Conservation (phyloP, 2,113 vertebrate genomes). For the Eidolon helvum region DNA sequence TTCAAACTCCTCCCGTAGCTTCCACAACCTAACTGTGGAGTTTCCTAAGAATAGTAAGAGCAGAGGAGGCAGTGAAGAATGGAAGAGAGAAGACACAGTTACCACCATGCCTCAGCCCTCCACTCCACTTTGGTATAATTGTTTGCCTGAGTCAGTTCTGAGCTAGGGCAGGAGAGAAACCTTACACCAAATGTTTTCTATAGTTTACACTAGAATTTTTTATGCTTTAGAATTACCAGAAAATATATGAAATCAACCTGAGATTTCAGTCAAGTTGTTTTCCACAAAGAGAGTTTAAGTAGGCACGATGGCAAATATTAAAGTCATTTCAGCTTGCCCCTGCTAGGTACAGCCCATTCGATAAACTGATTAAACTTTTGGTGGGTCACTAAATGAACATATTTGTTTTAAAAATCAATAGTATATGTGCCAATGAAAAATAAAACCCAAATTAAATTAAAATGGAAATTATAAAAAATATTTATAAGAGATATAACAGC, state of each 20-base stretch:
- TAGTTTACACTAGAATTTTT: neutral
- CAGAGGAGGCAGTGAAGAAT: neutral
- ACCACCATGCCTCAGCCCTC: neutral
- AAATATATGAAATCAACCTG: neutral
- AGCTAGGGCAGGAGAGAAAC: neutral
- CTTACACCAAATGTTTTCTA: neutral
- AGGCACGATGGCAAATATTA: neutral
- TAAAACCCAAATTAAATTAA: neutral
- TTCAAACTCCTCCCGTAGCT: neutral
- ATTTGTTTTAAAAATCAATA: neutral
- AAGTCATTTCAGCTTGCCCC: neutral
- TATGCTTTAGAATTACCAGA: neutral
- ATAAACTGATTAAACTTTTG: neutral
- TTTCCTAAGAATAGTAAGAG: neutral
- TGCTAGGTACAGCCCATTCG: neutral
- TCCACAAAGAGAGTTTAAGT: neutral
- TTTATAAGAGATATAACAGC: neutral
- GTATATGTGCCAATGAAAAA: neutral
- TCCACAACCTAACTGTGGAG: neutral
- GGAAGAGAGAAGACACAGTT: neutral
- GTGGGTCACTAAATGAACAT: neutral
- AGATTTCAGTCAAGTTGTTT: neutral
- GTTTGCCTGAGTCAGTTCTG: neutral
- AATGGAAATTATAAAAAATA: neutral
- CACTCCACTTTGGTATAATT: neutral